Conservation (phyloP, 2,113 vertebrate species). For the Seriola dumerili region DNA sequence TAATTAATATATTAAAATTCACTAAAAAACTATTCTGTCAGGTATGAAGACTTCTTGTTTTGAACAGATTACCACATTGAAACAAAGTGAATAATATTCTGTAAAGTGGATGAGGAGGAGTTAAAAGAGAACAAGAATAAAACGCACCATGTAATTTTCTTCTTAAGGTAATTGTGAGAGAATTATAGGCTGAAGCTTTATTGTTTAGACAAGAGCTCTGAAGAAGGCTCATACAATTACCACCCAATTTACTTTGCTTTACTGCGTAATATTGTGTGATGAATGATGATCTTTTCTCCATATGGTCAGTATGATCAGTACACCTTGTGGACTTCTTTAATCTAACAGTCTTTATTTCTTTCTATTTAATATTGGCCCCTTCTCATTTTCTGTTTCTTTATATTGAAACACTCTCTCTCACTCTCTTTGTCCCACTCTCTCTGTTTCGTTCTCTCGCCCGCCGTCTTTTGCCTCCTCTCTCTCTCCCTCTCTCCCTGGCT, state of each 20-base stretch:
- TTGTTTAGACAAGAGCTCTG: slow-evolving; percentile 43
- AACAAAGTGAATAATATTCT: not conserved
- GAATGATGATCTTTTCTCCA: slow-evolving; percentile 18
- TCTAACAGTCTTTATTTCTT: slow-evolving; percentile 3
- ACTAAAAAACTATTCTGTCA: not conserved
- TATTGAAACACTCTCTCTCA: not conserved
- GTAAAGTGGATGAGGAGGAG: not conserved
- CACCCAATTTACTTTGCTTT: slow-evolving; percentile 41
- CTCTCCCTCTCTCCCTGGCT: slow-evolving; percentile 36
- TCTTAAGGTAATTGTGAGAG: slow-evolving; percentile 32
- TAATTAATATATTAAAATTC: no score
- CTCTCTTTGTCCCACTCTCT: not conserved
- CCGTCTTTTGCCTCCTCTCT: slow-evolving; percentile 1
- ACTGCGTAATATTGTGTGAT: slow-evolving; percentile 2
- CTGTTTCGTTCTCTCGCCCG: slow-evolving; percentile 2
- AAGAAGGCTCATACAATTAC: slow-evolving; percentile 37
- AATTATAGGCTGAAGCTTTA: slow-evolving; percentile 48
- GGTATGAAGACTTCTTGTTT: not conserved
- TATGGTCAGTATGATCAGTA: not conserved
- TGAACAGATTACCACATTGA: not conserved
- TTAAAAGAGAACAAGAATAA: slow-evolving; percentile 19
- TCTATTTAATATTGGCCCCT: slow-evolving; percentile 2
- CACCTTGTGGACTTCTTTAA: slow-evolving; percentile 19
- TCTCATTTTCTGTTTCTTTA: slow-evolving; percentile 4
- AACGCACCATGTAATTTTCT: slow-evolving; percentile 45